Percentiles rank a stretch among this genome's conserved stretches.
These are phyloP conservation scores for Folsomia manolachei DNA, from an alignment of 2,888 invertebrate species.

Conservation along the genomic window DNA sequence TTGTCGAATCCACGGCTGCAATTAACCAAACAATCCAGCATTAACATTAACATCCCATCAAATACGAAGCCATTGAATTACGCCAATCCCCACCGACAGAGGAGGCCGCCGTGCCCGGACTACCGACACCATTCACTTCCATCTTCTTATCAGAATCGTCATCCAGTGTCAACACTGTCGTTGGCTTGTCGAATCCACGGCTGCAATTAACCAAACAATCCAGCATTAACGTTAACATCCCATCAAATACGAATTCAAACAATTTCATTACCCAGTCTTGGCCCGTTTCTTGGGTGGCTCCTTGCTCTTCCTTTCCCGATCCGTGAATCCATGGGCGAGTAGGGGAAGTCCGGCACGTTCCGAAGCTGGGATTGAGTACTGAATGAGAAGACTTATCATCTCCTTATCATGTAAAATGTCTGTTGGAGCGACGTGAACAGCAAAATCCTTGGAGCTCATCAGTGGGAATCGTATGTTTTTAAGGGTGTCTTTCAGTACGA, in stretches of 20 bases:
- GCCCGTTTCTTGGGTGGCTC: conserved; percentile 41
- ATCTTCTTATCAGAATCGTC: conserved; percentile 22
- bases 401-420: conserved; percentile 43
- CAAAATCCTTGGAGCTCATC: conserved; percentile 42
- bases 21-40: too few relatives aligned
- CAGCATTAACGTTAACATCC: too few relatives aligned
- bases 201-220: too few relatives aligned
- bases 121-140: not conserved
- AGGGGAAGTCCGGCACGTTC: conserved; percentile 33
- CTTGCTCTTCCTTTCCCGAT: conserved; percentile 34
- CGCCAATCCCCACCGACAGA: conserved; percentile 30
- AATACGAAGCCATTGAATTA: conserved; percentile 35
- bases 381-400: conserved; percentile 43
- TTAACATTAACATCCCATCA: conserved; percentile 30
- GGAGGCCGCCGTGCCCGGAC: not conserved
- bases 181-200: too few relatives aligned
- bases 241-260: too few relatives aligned
- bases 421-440: conserved; percentile 39
- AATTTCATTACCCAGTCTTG: conserved; percentile 29
- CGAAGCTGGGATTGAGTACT: conserved; percentile 38
- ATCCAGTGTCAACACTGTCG: conserved; percentile 31
- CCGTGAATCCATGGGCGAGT: conserved; percentile 37
- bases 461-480: conserved; percentile 40
- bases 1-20: too few relatives aligned
- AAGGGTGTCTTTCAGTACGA: conserved; percentile 34